Conservation (phyloP, 2,888 invertebrate genomes). For the Pycnomerus fuliginosus region DNA sequence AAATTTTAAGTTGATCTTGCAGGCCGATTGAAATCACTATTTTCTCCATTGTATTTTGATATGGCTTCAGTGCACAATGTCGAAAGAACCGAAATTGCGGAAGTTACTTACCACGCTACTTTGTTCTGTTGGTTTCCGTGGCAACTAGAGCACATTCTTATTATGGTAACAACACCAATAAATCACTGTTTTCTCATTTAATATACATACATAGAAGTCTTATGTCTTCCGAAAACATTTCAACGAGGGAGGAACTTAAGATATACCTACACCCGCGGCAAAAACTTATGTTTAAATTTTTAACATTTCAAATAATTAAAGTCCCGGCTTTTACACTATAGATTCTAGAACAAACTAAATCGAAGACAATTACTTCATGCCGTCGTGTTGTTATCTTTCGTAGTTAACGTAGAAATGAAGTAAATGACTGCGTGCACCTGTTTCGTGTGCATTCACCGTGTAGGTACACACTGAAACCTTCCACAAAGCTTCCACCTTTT, state of each 20-base stretch:
- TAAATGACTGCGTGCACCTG: slow-evolving; percentile 44
- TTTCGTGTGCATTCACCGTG: slow-evolving; percentile 44
- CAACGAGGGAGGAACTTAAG: too few species aligned
- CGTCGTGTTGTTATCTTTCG: too few species aligned
- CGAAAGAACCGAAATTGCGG: slow-evolving; percentile 34
- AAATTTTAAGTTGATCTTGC: too few species aligned
- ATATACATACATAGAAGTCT: too few species aligned
- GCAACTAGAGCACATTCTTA: slow-evolving; percentile 47
- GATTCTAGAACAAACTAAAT: too few species aligned
- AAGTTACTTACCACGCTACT: slow-evolving; percentile 42
- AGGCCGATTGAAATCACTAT: slow-evolving; percentile 18
- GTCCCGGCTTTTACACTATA: too few species aligned
- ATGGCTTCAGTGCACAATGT: slow-evolving; percentile 23
- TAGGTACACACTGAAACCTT: slow-evolving; percentile 39
- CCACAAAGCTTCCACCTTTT: too few species aligned
- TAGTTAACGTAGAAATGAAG: slow-evolving; percentile 42
- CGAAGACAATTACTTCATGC: too few species aligned
- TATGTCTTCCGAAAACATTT: too few species aligned
- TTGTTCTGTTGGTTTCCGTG: slow-evolving; percentile 42
- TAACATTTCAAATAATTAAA: too few species aligned
- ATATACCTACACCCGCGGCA: too few species aligned
- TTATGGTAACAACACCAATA: slow-evolving; percentile 17
- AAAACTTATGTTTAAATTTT: too few species aligned
- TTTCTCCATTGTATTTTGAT: slow-evolving; percentile 16
- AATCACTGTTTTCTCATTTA: background rate